phyloP scores from a whole-genome alignment of 2,888 invertebrate species.

The Xiphydria camelus region DNA sequence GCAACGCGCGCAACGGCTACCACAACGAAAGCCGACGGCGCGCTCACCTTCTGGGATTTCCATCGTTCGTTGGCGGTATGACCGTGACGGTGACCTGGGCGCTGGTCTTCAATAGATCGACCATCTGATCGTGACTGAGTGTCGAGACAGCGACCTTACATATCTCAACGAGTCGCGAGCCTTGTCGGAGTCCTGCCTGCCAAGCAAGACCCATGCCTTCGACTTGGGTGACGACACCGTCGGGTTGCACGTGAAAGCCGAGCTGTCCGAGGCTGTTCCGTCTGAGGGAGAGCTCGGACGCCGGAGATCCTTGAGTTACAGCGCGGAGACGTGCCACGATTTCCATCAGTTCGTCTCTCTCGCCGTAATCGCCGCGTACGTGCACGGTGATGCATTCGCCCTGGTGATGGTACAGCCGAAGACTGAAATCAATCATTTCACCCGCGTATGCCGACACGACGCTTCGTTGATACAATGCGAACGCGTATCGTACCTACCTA shows the following conservation, averaged over 20 bases:
- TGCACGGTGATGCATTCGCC: conserved; percentile 88
- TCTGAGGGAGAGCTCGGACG: conserved; percentile 78
- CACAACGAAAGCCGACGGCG: no score
- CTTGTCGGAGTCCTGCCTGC: conserved; percentile 85
- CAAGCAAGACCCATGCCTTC: conserved; percentile 74
- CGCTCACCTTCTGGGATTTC: conserved; percentile 64
- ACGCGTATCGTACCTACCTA: conserved; percentile 60
- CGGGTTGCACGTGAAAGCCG: conserved; percentile 89
- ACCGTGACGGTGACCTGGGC: conserved; percentile 83
- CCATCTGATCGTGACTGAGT: conserved; percentile 88
- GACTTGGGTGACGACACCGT: conserved; percentile 93
- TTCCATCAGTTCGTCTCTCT: conserved; percentile 72
- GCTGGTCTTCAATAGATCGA: conserved; percentile 87
- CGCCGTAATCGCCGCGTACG: conserved; percentile 70
- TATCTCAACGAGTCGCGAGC: conserved; percentile 88
- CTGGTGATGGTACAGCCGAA: conserved; percentile 88
- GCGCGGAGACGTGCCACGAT: conserved; percentile 78
- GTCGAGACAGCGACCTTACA: conserved; percentile 89
- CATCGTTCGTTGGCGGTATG: conserved; percentile 74
- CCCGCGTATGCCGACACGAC: conserved; percentile 62
- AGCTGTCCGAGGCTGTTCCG: conserved; percentile 83
- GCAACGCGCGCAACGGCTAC: no score
- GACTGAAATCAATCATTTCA: no score
- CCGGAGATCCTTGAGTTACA: conserved; percentile 77
- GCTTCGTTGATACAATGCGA: no score